A percentile compares a stretch with the other conserved stretches of the same genome.
phyloP scores from a whole-genome alignment of 2,113 vertebrate species.

The Aphyosemion australe region DNA sequence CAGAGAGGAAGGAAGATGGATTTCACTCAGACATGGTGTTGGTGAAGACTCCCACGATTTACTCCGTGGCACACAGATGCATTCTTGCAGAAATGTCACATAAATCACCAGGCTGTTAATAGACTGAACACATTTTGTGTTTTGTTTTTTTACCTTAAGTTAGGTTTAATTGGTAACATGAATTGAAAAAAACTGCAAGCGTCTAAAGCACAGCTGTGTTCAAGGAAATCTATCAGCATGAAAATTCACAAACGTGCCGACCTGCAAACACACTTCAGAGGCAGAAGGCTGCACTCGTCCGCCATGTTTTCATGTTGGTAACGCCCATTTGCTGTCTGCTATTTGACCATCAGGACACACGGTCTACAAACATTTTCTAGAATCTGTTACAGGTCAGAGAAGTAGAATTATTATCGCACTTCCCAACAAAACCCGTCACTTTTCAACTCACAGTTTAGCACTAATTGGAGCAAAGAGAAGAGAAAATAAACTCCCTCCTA shows the following conservation, averaged over 20 bases:
- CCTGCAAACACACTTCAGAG: background rate
- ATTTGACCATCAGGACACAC: constrained; percentile 10
- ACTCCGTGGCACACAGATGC: background rate
- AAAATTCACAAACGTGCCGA: background rate
- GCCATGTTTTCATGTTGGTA: constrained; percentile 13
- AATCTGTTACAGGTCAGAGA: constrained; percentile 33
- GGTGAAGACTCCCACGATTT: constrained; percentile 40
- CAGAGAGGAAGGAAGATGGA: constrained; percentile 76
- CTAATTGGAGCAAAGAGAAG: constrained; percentile 33
- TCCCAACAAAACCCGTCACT: constrained; percentile 12
- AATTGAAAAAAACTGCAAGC: background rate
- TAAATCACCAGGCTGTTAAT: constrained; percentile 9
- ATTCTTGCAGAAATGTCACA: constrained; percentile 19
- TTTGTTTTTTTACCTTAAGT: background rate
- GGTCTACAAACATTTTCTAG: constrained; percentile 1
- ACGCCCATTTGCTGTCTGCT: constrained; percentile 2
- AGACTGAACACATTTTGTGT: background rate
- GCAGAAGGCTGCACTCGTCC: constrained; percentile 15
- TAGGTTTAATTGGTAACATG: background rate
- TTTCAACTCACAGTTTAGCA: constrained; percentile 25
- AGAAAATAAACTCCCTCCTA: constrained; percentile 63
- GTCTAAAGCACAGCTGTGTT: background rate
- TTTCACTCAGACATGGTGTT: constrained; percentile 74
- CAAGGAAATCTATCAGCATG: constrained; percentile 11
- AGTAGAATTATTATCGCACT: constrained; percentile 28